These are phyloP conservation scores for Lochmaea capreae DNA, from an alignment of 2,888 invertebrate species.

Conservation along the genomic window DNA sequence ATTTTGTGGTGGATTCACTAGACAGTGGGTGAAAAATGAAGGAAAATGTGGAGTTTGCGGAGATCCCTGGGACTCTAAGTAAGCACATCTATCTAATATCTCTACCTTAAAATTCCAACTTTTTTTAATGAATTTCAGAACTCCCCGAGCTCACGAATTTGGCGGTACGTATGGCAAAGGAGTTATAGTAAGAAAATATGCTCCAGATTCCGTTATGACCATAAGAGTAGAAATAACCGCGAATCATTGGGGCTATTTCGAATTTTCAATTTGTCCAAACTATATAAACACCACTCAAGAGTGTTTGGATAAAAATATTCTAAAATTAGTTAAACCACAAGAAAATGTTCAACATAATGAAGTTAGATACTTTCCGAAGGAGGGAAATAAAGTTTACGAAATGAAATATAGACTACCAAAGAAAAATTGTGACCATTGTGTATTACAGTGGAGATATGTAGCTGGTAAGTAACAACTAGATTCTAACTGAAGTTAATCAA, in stretches of 20 bases:
- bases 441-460: constrained; percentile 89
- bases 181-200: constrained; percentile 83
- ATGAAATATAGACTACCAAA: constrained; percentile 70
- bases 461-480: constrained; percentile 72
- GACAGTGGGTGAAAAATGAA: constrained; percentile 83
- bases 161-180: constrained; percentile 88
- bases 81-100: constrained; percentile 43
- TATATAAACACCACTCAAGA: constrained; percentile 77
- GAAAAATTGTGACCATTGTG: constrained; percentile 82
- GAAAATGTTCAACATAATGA: constrained; percentile 67
- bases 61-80: constrained; percentile 81
- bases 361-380: constrained; percentile 78
- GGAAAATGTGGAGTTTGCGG: constrained; percentile 91
- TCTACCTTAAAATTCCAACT: too few relatives aligned
- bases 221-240: constrained; percentile 89
- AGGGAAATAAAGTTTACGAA: constrained; percentile 84
- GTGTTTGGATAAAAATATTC: constrained; percentile 80
- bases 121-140: constrained; percentile 40
- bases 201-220: constrained; percentile 74
- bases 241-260: constrained; percentile 87
- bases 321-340: constrained; percentile 68
- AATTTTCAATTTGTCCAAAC: constrained; percentile 85
- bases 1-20: constrained; percentile 88
- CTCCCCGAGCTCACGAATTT: constrained; percentile 82
- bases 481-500: not conserved